Evolutionary conservation across 2,888 invertebrate species (phyloP).

Genomic region (Lumbricus terrestris): DNA sequence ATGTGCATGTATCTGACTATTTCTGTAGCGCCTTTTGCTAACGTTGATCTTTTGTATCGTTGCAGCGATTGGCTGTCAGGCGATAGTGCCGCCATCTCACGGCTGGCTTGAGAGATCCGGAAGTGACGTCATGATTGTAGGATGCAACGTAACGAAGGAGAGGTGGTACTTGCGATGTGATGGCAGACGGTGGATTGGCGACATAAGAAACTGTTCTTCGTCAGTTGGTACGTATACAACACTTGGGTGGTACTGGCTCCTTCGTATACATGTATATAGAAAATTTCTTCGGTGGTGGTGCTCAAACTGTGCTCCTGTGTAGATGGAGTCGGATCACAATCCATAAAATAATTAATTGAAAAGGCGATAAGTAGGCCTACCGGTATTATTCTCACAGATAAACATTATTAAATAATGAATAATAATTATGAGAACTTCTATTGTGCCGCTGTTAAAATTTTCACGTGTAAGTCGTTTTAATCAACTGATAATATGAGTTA

Average conservation of each 20-base stretch:
- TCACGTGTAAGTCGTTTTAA: background rate
- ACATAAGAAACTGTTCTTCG: slow-evolving; percentile 33
- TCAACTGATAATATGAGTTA: background rate
- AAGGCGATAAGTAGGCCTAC: too few relatives aligned
- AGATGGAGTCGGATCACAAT: background rate
- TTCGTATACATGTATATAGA: too few relatives aligned
- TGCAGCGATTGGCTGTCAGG: slow-evolving; percentile 33
- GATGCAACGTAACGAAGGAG: slow-evolving; percentile 35
- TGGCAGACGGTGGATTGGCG: slow-evolving; percentile 33
- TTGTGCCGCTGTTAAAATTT: background rate
- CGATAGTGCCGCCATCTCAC: slow-evolving; percentile 27
- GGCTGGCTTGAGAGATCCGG: slow-evolving; percentile 33
- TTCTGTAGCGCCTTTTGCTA: background rate
- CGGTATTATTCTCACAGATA: background rate
- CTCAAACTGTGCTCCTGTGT: background rate
- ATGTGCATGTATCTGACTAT: background rate
- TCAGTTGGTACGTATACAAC: slow-evolving; percentile 14
- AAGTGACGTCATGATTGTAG: slow-evolving; percentile 31
- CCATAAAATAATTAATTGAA: too few relatives aligned
- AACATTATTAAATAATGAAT: background rate
- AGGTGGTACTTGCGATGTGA: slow-evolving; percentile 32
- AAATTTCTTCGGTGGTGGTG: background rate
- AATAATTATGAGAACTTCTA: background rate
- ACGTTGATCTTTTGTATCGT: background rate
- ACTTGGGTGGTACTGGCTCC: too few relatives aligned